phyloP scores from a whole-genome alignment of 2,797 vertebrate species.

The Mus minutoides region DNA sequence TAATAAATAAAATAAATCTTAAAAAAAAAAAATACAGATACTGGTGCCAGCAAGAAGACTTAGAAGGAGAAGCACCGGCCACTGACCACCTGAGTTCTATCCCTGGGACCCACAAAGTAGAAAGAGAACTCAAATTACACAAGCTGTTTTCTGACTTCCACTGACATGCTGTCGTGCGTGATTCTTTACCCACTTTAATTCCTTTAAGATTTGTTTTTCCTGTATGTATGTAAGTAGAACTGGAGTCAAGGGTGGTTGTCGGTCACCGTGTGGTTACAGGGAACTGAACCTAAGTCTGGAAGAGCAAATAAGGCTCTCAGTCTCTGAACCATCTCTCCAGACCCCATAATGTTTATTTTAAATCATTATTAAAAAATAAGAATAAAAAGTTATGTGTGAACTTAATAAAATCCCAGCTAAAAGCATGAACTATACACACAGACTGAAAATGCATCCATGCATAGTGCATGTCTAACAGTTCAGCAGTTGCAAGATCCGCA shows the following conservation, averaged over 20 bases:
- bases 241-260: background rate
- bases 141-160: background rate
- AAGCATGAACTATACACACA: background rate
- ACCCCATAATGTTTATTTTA: background rate
- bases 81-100: background rate
- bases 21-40: background rate
- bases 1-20: too few species aligned
- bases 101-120: background rate
- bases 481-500: background rate
- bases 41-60: background rate
- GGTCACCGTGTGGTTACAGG: too few species aligned
- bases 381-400: slow-evolving; percentile 50
- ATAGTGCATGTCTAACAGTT: slow-evolving; percentile 8
- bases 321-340: background rate
- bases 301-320: background rate
- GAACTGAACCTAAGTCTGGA: background rate
- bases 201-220: background rate
- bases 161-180: background rate
- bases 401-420: slow-evolving; percentile 38
- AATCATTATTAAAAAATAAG: slow-evolving; percentile 31
- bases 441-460: background rate
- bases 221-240: background rate
- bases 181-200: background rate
- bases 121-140: background rate
- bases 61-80: background rate